Evolutionary conservation across 1,140 invertebrate genomes (phyloP).

Genomic region (Drosophila littoralis): DNA sequence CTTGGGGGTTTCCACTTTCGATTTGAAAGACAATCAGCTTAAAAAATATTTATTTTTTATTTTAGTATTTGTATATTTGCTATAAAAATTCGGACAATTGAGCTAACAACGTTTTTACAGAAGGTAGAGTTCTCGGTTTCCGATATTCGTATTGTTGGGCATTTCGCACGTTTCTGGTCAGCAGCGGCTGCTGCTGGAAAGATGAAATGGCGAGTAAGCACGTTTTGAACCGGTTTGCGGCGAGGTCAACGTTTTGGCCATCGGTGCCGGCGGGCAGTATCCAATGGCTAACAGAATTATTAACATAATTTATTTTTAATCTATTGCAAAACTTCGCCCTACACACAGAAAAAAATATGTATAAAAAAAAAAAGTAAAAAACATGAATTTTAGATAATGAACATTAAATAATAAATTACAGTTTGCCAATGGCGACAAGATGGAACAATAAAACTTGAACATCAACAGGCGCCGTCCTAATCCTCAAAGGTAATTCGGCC

Average conservation of each 20-base stretch:
- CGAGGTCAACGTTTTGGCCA: conserved; percentile 70
- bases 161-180: conserved; percentile 19
- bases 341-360: conserved; percentile 20
- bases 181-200: not conserved
- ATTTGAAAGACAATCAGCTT: conserved; percentile 5
- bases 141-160: not conserved
- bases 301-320: conserved; percentile 60
- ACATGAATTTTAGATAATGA: conserved; percentile 10
- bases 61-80: conserved; percentile 45
- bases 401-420: conserved; percentile 38
- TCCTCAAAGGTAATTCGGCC: conserved; percentile 93
- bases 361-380: conserved; percentile 31
- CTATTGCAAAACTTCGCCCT: conserved; percentile 43
- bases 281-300: conserved; percentile 38
- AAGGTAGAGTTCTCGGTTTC: not conserved
- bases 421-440: conserved; percentile 21
- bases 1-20: not conserved
- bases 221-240: conserved; percentile 74
- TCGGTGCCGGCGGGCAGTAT: conserved; percentile 11
- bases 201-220: conserved; percentile 50
- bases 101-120: conserved; percentile 52
- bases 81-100: conserved; percentile 63
- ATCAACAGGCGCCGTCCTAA: conserved; percentile 41
- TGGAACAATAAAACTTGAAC: conserved; percentile 74
- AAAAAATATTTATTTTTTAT: conserved; percentile 22